Evolutionary conservation across 2,113 vertebrate species (phyloP), one percentile per base, ranked within the genome.

Genomic region (Bucco capensis): DNA sequence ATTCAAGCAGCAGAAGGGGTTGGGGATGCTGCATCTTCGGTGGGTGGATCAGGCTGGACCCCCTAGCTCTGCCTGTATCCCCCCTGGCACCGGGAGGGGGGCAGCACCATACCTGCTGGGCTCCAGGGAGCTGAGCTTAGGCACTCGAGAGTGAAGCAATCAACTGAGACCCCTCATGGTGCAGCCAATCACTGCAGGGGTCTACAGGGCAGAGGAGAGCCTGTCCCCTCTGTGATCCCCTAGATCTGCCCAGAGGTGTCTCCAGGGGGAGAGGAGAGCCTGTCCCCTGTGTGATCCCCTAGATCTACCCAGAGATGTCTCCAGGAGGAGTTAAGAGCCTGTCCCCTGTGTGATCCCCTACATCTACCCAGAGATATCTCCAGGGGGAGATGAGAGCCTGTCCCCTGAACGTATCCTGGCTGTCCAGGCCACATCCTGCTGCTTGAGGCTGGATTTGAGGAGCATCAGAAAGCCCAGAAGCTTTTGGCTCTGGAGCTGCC

Each of bases 61-160:
- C 3, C 14, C 8, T 44, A 31, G 30, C 33, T 57, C 42, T 42
- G 6, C 24, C 23, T 33, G 30, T 22, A 21, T 64, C 13, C n/a
- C 5, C 17, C 2, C 8, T 5, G 2, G 49, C 19, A 9, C 28
- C 3, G 4, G 38, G 14, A 2, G 14, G 6, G 25, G 3, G 10
- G 15, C 40, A 44, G 30, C 28, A 23, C 35, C 10, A 15, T 42
- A 3, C 49, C 49, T 13, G n/a, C 11, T 24, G 60, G 28, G 21
- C 11, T 12, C 13, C n/a, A 17, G 17, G 31, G 56, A 56, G 46
- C 18, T 31, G 65, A 18, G 73, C 82, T 47, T 56, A 37, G 75
- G 14, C 13, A 3, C 12, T 10, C 0, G 2, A n/a, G 18, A 53
- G 21, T 0, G 1, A 19, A 51, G 19, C 5, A 1, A 27, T n/a